Conservation (phyloP, 2,888 invertebrate genomes). For the Apamea sordens region DNA sequence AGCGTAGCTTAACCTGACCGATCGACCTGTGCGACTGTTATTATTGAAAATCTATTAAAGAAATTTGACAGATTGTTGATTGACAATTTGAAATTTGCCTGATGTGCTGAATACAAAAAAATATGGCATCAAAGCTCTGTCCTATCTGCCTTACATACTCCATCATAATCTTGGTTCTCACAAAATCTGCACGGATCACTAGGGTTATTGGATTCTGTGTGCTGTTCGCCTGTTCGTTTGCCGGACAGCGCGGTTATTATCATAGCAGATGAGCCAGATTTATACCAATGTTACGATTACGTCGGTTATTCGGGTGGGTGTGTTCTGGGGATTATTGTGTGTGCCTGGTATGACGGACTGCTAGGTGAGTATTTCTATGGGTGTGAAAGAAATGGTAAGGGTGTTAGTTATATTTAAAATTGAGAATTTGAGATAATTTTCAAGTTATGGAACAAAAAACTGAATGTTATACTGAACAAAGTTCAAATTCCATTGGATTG, state of each 20-base stretch:
- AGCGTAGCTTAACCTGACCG: too few relatives aligned
- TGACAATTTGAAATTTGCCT: too few relatives aligned
- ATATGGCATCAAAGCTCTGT: not conserved
- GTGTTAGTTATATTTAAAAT: not conserved
- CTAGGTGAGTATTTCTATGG: not conserved
- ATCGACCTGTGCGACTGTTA: too few relatives aligned
- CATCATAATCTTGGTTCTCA: constrained; percentile 71
- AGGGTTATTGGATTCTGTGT: constrained; percentile 82
- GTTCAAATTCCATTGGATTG: too few relatives aligned
- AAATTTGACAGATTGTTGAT: too few relatives aligned
- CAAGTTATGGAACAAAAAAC: too few relatives aligned
- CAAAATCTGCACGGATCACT: constrained; percentile 81
- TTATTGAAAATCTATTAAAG: too few relatives aligned
- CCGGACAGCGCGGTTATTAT: constrained; percentile 69
- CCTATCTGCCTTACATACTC: constrained; percentile 64
- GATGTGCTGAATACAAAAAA: too few relatives aligned
- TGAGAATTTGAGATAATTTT: too few relatives aligned
- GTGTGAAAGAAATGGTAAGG: too few relatives aligned
- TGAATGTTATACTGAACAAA: too few relatives aligned
- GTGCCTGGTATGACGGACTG: not conserved
- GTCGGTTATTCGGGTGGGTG: not conserved
- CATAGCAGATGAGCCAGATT: constrained; percentile 56
- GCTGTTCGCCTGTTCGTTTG: constrained; percentile 69
- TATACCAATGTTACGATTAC: constrained; percentile 38
- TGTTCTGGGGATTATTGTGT: not conserved